Percentiles rank a stretch among this genome's conserved stretches.
Conservation (phyloP, 1,140 invertebrate species). For the Sesamia nonagrioides region DNA sequence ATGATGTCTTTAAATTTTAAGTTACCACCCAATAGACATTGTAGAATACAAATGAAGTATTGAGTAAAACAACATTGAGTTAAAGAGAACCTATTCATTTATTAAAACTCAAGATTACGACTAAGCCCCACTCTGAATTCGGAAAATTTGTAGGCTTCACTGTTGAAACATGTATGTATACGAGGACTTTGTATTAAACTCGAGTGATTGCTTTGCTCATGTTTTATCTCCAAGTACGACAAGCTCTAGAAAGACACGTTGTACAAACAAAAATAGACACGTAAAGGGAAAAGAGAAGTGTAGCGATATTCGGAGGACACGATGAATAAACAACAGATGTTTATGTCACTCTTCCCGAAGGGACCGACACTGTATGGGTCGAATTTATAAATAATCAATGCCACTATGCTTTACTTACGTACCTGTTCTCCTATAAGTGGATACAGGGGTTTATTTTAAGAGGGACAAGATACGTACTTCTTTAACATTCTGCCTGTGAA, state of each 20-base stretch:
- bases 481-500: constrained; percentile 17
- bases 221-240: constrained; percentile 28
- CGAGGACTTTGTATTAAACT: constrained; percentile 18
- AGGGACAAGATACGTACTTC: not conserved
- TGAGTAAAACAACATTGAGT: not conserved
- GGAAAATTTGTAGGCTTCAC: constrained; percentile 20
- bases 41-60: not conserved
- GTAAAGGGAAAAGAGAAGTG: constrained; percentile 58
- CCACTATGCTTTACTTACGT: constrained; percentile 29
- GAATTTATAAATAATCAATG: constrained; percentile 62
- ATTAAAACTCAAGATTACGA: constrained; percentile 25
- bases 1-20: too few species aligned
- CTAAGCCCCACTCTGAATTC: constrained; percentile 21
- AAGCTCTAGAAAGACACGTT: constrained; percentile 32
- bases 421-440: constrained; percentile 6
- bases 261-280: constrained; percentile 57
- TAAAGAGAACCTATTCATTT: not conserved
- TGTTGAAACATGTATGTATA: constrained; percentile 20
- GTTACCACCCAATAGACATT: too few species aligned
- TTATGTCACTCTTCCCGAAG: constrained; percentile 63
- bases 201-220: constrained; percentile 35
- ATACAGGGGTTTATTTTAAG: constrained; percentile 31
- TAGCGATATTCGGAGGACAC: constrained; percentile 61
- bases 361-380: constrained; percentile 45
- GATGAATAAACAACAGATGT: constrained; percentile 77